Evolutionary conservation across 2,797 vertebrate species (phyloP).

Genomic region (Hoplostethus mediterraneus): DNA sequence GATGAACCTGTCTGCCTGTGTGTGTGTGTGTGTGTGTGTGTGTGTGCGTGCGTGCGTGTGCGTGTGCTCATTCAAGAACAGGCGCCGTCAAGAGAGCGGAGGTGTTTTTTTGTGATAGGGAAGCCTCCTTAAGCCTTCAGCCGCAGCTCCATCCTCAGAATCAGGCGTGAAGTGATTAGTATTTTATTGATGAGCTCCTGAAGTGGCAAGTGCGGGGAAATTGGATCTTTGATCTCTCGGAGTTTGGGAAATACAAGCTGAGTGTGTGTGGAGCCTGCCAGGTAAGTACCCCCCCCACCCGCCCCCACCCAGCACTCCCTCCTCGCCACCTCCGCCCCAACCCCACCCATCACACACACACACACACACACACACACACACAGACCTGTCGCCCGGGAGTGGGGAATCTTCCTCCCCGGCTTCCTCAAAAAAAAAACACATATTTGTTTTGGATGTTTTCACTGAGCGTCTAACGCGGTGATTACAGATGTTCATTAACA

Average conservation of each 20-base stretch:
- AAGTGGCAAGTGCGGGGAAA: conserved; percentile 87
- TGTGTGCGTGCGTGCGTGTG: conserved; percentile 10
- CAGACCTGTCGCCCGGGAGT: conserved; percentile 47
- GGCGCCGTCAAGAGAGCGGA: conserved; percentile 47
- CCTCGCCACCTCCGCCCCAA: background rate
- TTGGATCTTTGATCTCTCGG: conserved; percentile 87
- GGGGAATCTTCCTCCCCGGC: conserved; percentile 83
- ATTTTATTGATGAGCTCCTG: conserved; percentile 88
- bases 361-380: conserved; percentile 4
- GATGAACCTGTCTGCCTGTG: conserved; percentile 62
- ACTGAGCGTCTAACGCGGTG: conserved; percentile 92
- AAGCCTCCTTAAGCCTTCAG: conserved; percentile 78
- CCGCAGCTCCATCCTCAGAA: conserved; percentile 69
- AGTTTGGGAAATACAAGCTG: conserved; percentile 84
- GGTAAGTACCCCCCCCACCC: conserved; percentile 65
- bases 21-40: conserved; percentile 1
- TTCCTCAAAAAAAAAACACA: conserved; percentile 88
- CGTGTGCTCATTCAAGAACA: conserved; percentile 51
- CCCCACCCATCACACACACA: conserved; percentile 8
- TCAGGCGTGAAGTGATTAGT: conserved; percentile 86
- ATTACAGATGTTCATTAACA: conserved; percentile 99
- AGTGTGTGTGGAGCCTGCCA: conserved; percentile 80
- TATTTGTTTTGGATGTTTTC: conserved; percentile 99
- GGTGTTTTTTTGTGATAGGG: conserved; percentile 70
- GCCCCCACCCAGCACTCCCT: background rate